phyloP scores from a whole-genome alignment of 1,140 invertebrate species.

The Camponotus pennsylvanicus region DNA sequence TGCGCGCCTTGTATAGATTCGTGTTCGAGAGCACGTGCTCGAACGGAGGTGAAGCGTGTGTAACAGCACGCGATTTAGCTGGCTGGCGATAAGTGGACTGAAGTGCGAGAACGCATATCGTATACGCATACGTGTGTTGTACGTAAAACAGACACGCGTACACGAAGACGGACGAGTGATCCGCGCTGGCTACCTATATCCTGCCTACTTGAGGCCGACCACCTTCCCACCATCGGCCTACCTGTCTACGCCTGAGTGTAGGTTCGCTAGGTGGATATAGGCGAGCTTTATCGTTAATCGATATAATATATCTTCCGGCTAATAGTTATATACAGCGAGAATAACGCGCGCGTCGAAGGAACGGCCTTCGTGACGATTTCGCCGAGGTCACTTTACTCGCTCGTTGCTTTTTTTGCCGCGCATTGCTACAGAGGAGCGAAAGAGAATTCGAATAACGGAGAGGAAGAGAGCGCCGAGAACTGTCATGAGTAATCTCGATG shows the following conservation, averaged over 20 bases:
- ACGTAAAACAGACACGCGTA: slow-evolving; percentile 41
- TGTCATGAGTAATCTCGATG: slow-evolving; percentile 39
- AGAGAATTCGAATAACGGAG: slow-evolving; percentile 43
- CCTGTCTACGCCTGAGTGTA: slow-evolving; percentile 67
- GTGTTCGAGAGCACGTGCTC: slow-evolving; percentile 25
- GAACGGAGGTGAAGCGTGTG: slow-evolving; percentile 4
- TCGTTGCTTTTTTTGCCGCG: slow-evolving; percentile 35
- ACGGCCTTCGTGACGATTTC: slow-evolving; percentile 81
- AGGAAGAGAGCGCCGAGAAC: background rate
- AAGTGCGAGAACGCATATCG: slow-evolving; percentile 5
- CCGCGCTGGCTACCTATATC: slow-evolving; percentile 57
- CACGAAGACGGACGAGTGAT: slow-evolving; percentile 40
- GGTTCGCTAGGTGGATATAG: slow-evolving; percentile 66
- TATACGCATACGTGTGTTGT: background rate
- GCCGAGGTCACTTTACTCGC: slow-evolving; percentile 74
- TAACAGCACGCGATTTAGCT: slow-evolving; percentile 42
- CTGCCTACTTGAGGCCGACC: slow-evolving; percentile 68
- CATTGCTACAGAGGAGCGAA: slow-evolving; percentile 25
- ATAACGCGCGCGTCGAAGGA: slow-evolving; percentile 52
- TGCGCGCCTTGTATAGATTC: slow-evolving; percentile 11
- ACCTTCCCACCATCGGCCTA: slow-evolving; percentile 72
- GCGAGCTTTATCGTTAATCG: slow-evolving; percentile 76
- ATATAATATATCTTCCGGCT: slow-evolving; percentile 78
- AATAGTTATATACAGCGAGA: slow-evolving; percentile 55
- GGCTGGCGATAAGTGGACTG: slow-evolving; percentile 48